phyloP scores from a whole-genome alignment of 2,888 invertebrate species.

The Temnothorax rugatulus region DNA sequence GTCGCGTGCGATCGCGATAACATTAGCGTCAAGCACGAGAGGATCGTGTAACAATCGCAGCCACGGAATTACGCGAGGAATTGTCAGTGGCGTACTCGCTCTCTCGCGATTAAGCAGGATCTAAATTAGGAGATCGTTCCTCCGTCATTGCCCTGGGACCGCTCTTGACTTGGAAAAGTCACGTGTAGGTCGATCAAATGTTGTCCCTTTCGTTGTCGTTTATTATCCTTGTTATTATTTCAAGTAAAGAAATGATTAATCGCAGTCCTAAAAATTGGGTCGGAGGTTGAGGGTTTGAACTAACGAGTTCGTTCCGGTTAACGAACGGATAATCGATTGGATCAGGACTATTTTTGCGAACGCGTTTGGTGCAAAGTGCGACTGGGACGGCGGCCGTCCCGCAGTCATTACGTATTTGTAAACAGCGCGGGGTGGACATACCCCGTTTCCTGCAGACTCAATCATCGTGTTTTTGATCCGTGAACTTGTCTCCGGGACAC shows the following conservation, averaged over 20 bases:
- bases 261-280: conserved; percentile 22
- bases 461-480: conserved; percentile 55
- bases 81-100: conserved; percentile 54
- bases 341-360: background rate
- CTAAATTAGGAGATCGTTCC: conserved; percentile 42
- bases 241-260: conserved; percentile 39
- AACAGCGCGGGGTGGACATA: conserved; percentile 45
- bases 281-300: conserved; percentile 7
- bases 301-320: conserved; percentile 16
- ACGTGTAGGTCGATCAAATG: conserved; percentile 17
- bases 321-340: conserved; percentile 17
- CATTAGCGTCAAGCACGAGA: conserved; percentile 19
- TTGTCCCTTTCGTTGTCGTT: background rate
- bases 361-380: conserved; percentile 23
- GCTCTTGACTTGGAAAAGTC: conserved; percentile 30
- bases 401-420: conserved; percentile 44
- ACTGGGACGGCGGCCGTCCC: conserved; percentile 23
- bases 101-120: conserved; percentile 55
- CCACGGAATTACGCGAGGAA: conserved; percentile 32
- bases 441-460: conserved; percentile 50
- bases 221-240: conserved; percentile 25
- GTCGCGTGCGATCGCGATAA: conserved; percentile 38
- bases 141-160: conserved; percentile 57
- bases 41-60: conserved; percentile 31
- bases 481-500: conserved; percentile 62